Conservation (phyloP, 2,113 vertebrate species). For the Synodontis membranacea region DNA sequence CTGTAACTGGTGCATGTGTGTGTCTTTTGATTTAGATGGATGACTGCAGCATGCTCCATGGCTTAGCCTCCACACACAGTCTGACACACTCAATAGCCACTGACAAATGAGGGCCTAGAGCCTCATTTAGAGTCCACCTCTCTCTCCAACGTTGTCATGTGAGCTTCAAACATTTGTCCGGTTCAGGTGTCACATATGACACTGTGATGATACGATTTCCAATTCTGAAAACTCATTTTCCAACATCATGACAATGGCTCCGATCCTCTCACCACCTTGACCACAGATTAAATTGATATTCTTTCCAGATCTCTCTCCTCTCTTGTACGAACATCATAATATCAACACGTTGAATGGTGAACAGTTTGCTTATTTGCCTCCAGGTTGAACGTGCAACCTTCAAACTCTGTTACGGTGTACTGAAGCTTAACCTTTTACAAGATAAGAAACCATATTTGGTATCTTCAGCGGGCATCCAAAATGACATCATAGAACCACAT, state of each 20-base stretch:
- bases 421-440: too few relatives aligned
- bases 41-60: slow-evolving; percentile 56
- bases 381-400: too few relatives aligned
- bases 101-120: slow-evolving; percentile 62
- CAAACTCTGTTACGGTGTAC: neutral
- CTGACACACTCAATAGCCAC: slow-evolving; percentile 59
- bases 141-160: slow-evolving; percentile 25
- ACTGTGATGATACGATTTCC: slow-evolving; percentile 1
- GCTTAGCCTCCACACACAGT: slow-evolving; percentile 54
- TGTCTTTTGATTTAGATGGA: slow-evolving; percentile 56
- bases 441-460: too few relatives aligned
- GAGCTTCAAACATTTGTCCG: slow-evolving; percentile 20
- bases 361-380: neutral
- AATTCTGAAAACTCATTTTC: slow-evolving; percentile 18
- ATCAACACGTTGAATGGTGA: neutral
- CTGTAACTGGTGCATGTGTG: slow-evolving; percentile 28
- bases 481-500: too few relatives aligned
- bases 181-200: slow-evolving; percentile 13
- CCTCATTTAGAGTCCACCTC: slow-evolving; percentile 34
- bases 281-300: neutral
- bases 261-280: slow-evolving; percentile 2
- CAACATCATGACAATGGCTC: neutral
- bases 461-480: too few relatives aligned
- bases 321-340: neutral
- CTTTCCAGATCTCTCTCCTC: neutral